Conservation (phyloP, 37 sponge, comb jelly and placozoan genomes). For the Amphimedon queenslandica region DNA sequence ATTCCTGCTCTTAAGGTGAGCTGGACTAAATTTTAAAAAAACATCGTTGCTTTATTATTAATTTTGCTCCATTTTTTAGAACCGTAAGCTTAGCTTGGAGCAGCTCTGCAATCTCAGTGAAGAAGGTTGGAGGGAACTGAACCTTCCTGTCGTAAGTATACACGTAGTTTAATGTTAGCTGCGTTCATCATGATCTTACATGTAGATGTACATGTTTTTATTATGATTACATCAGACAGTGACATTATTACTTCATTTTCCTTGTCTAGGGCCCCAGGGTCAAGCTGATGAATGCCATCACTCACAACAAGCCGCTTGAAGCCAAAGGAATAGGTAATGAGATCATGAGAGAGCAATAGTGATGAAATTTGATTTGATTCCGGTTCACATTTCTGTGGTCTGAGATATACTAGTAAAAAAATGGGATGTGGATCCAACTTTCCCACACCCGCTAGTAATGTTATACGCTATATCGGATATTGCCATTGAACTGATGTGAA, state of each 20-base stretch:
- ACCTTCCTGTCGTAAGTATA: constrained; percentile 62
- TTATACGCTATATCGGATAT: too few relatives aligned
- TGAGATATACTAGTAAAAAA: too few relatives aligned
- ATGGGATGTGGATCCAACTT: too few relatives aligned
- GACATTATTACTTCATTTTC: not conserved
- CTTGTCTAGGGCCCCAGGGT: constrained; percentile 55
- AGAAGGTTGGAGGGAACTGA: constrained; percentile 61
- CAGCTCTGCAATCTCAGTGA: constrained; percentile 65
- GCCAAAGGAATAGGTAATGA: too few relatives aligned
- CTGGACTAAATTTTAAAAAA: not conserved
- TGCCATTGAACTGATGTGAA: too few relatives aligned
- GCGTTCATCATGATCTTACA: not conserved
- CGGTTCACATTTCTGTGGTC: too few relatives aligned
- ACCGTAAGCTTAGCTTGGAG: constrained; percentile 53
- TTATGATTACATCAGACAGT: not conserved
- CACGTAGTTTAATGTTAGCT: not conserved
- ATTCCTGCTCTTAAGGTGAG: constrained; percentile 38
- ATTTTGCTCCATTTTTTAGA: constrained; percentile 12
- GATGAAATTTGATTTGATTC: too few relatives aligned
- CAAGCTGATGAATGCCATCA: constrained; percentile 71
- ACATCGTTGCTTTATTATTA: not conserved
- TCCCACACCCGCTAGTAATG: too few relatives aligned
- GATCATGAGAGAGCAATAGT: too few relatives aligned
- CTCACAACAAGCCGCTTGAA: constrained; percentile 44
- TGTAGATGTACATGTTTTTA: not conserved